Conservation (phyloP, 64 coral and sea anemone species). For the Dendronephthya gigantea region DNA sequence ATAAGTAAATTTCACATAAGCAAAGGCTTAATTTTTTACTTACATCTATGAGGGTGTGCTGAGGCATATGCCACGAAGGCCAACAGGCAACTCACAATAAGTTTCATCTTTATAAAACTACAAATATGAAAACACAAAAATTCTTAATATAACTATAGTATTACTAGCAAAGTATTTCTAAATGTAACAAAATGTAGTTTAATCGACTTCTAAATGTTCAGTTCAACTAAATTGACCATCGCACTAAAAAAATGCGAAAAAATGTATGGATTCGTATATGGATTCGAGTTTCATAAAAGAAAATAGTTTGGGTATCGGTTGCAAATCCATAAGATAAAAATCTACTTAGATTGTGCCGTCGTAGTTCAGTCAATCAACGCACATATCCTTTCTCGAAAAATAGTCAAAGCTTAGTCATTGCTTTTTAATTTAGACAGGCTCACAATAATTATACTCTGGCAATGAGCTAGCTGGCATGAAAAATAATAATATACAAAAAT, state of each 20-base stretch:
- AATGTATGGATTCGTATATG: too few species aligned
- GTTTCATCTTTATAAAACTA: background rate
- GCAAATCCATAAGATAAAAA: background rate
- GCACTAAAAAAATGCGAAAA: background rate
- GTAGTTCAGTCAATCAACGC: background rate
- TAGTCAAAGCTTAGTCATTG: too few species aligned
- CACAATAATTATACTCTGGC: too few species aligned
- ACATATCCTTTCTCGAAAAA: too few species aligned
- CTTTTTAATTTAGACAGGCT: too few species aligned
- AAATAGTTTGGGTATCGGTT: too few species aligned
- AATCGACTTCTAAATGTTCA: too few species aligned
- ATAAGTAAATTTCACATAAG: too few species aligned
- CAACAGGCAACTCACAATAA: slow-evolving; percentile 4
- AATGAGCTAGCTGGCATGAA: too few species aligned
- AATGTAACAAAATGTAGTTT: background rate
- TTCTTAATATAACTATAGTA: background rate
- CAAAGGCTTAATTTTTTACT: too few species aligned
- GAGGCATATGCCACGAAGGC: background rate
- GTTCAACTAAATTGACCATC: background rate
- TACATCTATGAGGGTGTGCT: slow-evolving; percentile 16
- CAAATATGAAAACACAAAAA: background rate
- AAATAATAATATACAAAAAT: too few species aligned
- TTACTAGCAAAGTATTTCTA: background rate
- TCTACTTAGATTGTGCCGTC: background rate
- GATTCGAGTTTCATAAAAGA: too few species aligned